These are phyloP conservation scores for Chrysochloris asiatica DNA, from an alignment of 2,113 vertebrate species.

Conservation along the genomic window DNA sequence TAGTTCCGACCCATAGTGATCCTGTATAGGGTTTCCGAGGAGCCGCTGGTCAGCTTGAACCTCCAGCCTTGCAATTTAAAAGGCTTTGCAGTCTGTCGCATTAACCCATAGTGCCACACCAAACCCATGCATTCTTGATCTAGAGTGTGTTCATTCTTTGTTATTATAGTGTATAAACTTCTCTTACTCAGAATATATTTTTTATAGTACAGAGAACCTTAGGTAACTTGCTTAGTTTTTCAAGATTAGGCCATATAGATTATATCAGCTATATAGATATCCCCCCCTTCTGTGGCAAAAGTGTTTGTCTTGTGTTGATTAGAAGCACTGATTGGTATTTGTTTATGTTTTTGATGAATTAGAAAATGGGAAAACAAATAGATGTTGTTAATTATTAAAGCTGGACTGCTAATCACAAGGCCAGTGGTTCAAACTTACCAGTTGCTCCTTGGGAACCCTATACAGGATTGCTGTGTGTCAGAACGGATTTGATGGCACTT, in stretches of 20 bases:
- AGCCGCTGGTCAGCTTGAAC: too few species aligned
- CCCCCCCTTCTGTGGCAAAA: neutral
- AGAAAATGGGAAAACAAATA: neutral
- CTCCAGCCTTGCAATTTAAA: too few species aligned
- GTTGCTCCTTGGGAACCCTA: too few species aligned
- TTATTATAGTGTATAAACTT: neutral
- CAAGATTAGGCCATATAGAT: neutral
- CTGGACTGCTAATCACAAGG: too few species aligned
- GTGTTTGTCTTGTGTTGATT: neutral
- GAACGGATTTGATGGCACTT: too few species aligned
- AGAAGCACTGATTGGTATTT: slow-evolving; percentile 37
- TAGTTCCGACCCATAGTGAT: too few species aligned
- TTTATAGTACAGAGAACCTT: neutral
- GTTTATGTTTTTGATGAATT: neutral
- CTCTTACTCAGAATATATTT: neutral
- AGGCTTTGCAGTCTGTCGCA: too few species aligned
- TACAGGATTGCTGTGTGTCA: too few species aligned
- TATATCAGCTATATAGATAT: neutral
- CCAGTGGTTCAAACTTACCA: too few species aligned
- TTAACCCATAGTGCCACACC: too few species aligned
- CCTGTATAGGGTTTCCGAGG: neutral
- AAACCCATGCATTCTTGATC: too few species aligned
- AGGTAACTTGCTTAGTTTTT: neutral
- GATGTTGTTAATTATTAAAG: slow-evolving; percentile 8
- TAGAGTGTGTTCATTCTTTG: neutral